Evolutionary conservation across 2,888 invertebrate species (phyloP), one percentile per base, ranked within the genome.

Genomic region (Matsumyia berberina): DNA sequence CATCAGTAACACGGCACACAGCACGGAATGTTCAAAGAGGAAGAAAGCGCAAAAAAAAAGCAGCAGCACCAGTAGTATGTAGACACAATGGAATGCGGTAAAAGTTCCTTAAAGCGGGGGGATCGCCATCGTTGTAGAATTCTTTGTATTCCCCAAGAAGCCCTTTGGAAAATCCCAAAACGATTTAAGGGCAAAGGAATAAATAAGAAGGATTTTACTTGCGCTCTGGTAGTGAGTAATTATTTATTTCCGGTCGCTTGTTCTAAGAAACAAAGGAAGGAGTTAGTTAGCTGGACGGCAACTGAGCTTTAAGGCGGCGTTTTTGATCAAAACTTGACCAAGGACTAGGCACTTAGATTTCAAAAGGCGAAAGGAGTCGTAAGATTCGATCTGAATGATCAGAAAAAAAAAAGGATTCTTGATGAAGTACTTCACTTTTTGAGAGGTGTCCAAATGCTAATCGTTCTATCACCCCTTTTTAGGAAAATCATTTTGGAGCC

Each of bases 111-210:
- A 58, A 58, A 55, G 5, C n/a, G 33, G n/a, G n/a, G n/a, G 44
- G 53, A 24, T 24, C 24, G 24, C 24, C 39, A 2, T 37, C 33
- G 7, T 19, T 55, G 44, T 24, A 42, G 35, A 58, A 42, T 58
- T 55, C 46, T 49, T 72, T 72, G 24, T 58, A 19, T 29, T 60
- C 12, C 55, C 70, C 8, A 46, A 57, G 31, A 64, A 70, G 53
- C 55, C 39, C 57, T 72, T 72, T 72, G 39, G 24, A 66, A 70
- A 44, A 57, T 57, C 72, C 66, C 35, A 66, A 58, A 72, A 79
- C 49, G 35, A 72, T 79, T 79, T 64, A 57, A 70, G 55, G 53
- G 37, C 67, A 62, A 53, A 62, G 55, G 62, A 70, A 62, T 62
- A 62, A 78, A 70, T 55, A 78, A 53, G 46, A 60, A 57, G 19